Percentiles rank a stretch among this genome's conserved stretches.
Evolutionary conservation across 2,888 invertebrate genomes (phyloP).

Genomic region (Taphrorychus bicolor): DNA sequence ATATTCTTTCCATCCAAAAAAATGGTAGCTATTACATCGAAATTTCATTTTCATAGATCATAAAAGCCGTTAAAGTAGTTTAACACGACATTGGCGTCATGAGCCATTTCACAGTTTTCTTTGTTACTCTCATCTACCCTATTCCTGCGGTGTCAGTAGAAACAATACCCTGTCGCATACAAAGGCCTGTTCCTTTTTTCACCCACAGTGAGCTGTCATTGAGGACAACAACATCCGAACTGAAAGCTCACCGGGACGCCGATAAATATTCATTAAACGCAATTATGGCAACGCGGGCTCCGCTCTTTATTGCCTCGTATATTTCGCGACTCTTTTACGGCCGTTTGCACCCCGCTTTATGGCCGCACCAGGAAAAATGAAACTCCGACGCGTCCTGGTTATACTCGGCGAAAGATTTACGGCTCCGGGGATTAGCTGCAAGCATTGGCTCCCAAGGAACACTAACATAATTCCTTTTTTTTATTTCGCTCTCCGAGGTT

Average conservation of each 20-base stretch:
- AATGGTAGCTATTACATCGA: too few species aligned
- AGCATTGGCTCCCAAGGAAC: constrained; percentile 9
- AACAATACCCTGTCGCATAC: background rate
- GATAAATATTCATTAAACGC: constrained; percentile 62
- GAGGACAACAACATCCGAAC: background rate
- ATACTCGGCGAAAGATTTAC: constrained; percentile 8
- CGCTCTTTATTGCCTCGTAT: constrained; percentile 61
- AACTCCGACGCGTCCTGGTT: constrained; percentile 34
- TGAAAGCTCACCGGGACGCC: constrained; percentile 43
- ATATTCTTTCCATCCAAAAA: too few species aligned
- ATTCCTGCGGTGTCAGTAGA: too few species aligned
- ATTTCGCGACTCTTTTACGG: constrained; percentile 60
- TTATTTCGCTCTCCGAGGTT: background rate
- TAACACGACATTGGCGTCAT: too few species aligned
- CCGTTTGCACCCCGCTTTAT: constrained; percentile 40
- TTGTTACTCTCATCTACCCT: too few species aligned
- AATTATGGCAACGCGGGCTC: constrained; percentile 58
- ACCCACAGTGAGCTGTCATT: background rate
- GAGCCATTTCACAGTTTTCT: too few species aligned
- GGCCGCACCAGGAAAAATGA: constrained; percentile 33
- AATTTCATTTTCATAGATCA: too few species aligned
- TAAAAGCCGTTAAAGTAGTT: too few species aligned
- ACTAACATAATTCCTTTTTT: constrained; percentile 4
- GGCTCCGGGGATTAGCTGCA: background rate
- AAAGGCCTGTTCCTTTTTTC: background rate